A percentile compares a stretch with the other conserved stretches of the same genome.
phyloP scores from a whole-genome alignment of 2,888 invertebrate genomes.

The Phasia obesa region DNA sequence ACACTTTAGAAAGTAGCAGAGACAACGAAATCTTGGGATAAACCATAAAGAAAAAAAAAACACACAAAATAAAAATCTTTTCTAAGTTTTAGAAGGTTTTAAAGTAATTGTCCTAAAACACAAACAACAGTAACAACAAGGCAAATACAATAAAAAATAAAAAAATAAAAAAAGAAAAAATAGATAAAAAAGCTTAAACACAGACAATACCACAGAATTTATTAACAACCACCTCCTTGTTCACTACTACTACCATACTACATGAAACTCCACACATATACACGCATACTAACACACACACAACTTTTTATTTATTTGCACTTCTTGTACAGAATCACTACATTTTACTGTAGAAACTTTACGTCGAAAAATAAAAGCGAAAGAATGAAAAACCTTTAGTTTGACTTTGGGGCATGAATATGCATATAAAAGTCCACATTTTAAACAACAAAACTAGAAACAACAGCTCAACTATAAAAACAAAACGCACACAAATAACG shows the following conservation, averaged over 20 bases:
- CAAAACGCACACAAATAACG: conserved; percentile 39
- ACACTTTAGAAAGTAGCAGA: conserved; percentile 34
- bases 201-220: conserved; percentile 69
- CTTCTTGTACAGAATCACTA: conserved; percentile 54
- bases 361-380: conserved; percentile 26
- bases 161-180: conserved; percentile 9
- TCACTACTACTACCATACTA: conserved; percentile 13
- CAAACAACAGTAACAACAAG: conserved; percentile 29
- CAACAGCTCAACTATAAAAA: conserved; percentile 48
- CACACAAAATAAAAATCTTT: conserved; percentile 27
- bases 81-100: conserved; percentile 50
- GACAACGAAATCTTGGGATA: conserved; percentile 60
- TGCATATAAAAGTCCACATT: conserved; percentile 66
- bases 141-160: conserved; percentile 6
- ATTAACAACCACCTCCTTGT: conserved; percentile 66
- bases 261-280: neutral
- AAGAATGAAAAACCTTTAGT: conserved; percentile 52
- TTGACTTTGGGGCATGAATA: conserved; percentile 70
- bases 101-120: conserved; percentile 63
- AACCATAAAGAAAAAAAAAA: conserved; percentile 50
- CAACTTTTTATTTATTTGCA: conserved; percentile 3
- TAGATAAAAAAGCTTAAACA: conserved; percentile 64
- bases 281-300: neutral
- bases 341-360: conserved; percentile 41
- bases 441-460: conserved; percentile 54